Base-by-base conservation (phyloP, 2,797 vertebrate genomes). In the Trachops cirrhosus region DNA sequence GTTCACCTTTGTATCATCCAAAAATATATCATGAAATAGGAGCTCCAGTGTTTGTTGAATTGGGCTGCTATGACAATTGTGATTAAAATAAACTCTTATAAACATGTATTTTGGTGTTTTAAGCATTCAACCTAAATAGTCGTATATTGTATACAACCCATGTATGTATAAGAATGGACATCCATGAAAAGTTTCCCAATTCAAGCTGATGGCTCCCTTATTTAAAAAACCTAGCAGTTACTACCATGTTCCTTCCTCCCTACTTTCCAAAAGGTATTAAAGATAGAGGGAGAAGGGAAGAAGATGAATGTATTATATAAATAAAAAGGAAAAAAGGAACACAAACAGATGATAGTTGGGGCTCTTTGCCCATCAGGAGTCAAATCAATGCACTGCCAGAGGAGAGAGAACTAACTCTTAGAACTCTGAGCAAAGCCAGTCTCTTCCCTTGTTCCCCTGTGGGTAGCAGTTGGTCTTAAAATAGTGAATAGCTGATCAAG, bases 31-130 rank as follows among this genome's bases (percentile, higher is more conserved):
- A 77, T 70, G n/a, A 75, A 79, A 74, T 34, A 90, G 50, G 37
- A 86, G 41, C 37, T 37, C 16, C 11, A 37, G 48, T 15, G 24
- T 86, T 74, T 74, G 41, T 15, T 93, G 71, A 89, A 50, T 6
- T 71, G 22, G 86, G 73, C n/a, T 84, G 62, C 29, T 39, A 46
- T 32, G 84, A 79, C 37, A 82, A 70, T 0, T 64, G 82, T 82
- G 37, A 86, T 79, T 71, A 95, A 85, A 95, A 93, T 70, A 79
- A 93, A 93, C 24, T 89, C 34, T 34, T 34, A 24, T 9, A 34
- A 41, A 80, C 34, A 86, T 8, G 16, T 48, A 70, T 83, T 77
- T 80, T 41, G 44, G 44, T 87, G n/a, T 57, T 83, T 64, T 39
- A 79, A 90, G 67, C 4, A 86, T 46, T 78, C 62, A 37, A 50